Conservation (phyloP, 2,797 vertebrate genomes). For the Phrynocephalus vlangalii region DNA sequence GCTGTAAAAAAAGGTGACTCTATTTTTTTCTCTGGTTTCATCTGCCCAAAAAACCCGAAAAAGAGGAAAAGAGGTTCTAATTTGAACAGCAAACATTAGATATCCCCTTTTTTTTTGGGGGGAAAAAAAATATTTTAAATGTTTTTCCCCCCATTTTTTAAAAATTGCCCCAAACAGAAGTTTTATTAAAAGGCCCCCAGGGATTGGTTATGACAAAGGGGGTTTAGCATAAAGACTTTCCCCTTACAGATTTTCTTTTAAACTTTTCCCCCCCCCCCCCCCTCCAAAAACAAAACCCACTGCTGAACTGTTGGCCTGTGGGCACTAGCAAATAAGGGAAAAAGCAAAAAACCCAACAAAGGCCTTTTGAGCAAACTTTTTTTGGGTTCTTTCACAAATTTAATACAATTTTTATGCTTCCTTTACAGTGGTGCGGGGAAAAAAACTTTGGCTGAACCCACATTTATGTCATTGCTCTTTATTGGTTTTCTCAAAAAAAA, state of each 20-base stretch:
- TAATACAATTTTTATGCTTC: neutral
- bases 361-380: slow-evolving; percentile 23
- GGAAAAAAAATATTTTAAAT: neutral
- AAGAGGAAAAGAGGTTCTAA: neutral
- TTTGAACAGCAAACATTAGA: neutral
- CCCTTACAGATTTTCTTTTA: neutral
- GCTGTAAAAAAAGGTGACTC: neutral
- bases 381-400: neutral
- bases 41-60: too few species aligned
- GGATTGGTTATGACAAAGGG: neutral
- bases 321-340: neutral
- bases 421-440: neutral
- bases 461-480: neutral
- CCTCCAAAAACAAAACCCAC: neutral
- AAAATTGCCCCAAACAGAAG: too few species aligned
- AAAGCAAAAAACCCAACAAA: neutral
- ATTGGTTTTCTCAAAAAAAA: neutral
- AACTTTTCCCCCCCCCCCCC: neutral
- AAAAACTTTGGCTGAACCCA: neutral
- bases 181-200: neutral
- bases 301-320: neutral
- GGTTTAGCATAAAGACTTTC: neutral
- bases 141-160: too few species aligned
- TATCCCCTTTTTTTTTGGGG: neutral
- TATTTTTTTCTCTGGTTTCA: neutral